Conservation (phyloP, 2,113 vertebrate genomes). For the Phocoena sinus region DNA sequence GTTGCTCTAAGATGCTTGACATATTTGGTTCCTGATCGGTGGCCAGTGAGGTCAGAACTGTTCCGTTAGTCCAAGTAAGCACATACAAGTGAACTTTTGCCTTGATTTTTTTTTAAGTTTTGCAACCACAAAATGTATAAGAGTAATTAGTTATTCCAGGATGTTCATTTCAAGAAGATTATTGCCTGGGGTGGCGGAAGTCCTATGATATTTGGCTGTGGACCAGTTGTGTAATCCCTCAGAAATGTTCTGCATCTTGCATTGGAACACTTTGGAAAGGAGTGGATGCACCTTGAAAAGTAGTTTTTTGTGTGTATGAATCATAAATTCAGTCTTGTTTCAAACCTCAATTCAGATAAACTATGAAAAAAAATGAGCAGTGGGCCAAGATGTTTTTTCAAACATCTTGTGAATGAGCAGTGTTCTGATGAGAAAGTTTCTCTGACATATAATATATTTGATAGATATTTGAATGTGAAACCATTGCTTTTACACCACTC, state of each 20-base stretch:
- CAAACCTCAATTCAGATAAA: conserved; percentile 37
- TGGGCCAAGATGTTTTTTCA: not conserved
- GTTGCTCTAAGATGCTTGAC: not conserved
- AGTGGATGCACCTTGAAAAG: not conserved
- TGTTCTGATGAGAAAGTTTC: not conserved
- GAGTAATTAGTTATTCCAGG: conserved; percentile 42
- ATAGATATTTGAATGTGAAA: not conserved
- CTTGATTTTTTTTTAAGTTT: conserved; percentile 3
- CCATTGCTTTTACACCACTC: not conserved
- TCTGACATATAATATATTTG: not conserved
- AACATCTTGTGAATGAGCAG: not conserved
- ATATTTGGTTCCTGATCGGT: conserved; percentile 13
- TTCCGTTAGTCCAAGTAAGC: conserved; percentile 23
- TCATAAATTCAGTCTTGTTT: conserved; percentile 9
- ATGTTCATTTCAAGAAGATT: conserved; percentile 39
- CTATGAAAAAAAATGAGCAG: not conserved
- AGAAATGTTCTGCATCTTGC: conserved; percentile 12
- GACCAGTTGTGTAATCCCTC: not conserved
- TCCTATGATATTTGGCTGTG: not conserved
- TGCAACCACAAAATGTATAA: not conserved
- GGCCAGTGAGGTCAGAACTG: not conserved
- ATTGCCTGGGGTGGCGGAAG: not conserved
- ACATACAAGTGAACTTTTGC: not conserved
- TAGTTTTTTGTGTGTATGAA: conserved; percentile 3
- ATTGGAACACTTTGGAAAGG: not conserved